A percentile compares a stretch with the other conserved stretches of the same genome.
These are phyloP conservation scores for Atta colombica DNA, from an alignment of 1,140 invertebrate species.

Conservation along the genomic window DNA sequence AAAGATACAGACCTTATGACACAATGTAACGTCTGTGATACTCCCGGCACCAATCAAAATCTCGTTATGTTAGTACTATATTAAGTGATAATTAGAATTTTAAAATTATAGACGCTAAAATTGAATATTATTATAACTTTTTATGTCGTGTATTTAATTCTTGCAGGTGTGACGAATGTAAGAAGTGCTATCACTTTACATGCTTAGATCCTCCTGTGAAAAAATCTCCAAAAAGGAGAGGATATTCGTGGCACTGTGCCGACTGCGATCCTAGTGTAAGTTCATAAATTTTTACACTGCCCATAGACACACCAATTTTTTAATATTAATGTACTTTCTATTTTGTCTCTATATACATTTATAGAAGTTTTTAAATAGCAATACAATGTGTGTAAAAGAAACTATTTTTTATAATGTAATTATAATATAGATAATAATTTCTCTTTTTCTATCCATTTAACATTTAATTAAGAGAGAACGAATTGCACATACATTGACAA, in stretches of 20 bases:
- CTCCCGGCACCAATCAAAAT: constrained; percentile 88
- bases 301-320: constrained; percentile 29
- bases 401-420: not conserved
- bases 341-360: constrained; percentile 58
- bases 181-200: constrained; percentile 95
- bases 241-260: constrained; percentile 98
- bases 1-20: constrained; percentile 86
- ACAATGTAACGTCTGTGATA: constrained; percentile 90
- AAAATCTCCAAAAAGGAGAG: constrained; percentile 96
- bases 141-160: constrained; percentile 29
- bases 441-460: not conserved
- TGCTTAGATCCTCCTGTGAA: constrained; percentile 97
- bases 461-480: not conserved
- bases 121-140: not conserved
- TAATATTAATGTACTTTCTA: constrained; percentile 68
- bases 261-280: constrained; percentile 96
- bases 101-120: constrained; percentile 6
- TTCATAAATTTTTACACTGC: constrained; percentile 75
- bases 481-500: not conserved
- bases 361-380: constrained; percentile 1
- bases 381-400: not conserved
- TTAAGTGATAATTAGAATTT: constrained; percentile 22
- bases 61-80: constrained; percentile 89
- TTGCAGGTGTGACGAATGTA: constrained; percentile 96
- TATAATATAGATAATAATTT: constrained; percentile 21